phyloP scores from a whole-genome alignment of 2,113 vertebrate genomes.

The Callaeas wilsoni region DNA sequence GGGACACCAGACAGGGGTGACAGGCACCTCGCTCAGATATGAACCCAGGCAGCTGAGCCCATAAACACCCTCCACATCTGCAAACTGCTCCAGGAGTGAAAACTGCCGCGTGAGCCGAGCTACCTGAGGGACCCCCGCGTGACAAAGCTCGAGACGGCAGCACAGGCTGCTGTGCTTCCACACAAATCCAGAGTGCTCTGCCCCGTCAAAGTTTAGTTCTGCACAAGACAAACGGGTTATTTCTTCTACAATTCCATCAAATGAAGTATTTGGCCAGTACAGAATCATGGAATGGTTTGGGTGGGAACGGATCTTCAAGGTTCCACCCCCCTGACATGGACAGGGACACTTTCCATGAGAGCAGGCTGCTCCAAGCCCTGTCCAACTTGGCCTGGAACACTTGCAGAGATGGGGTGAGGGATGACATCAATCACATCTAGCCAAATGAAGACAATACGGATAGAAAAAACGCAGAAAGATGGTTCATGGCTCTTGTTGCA shows the following conservation, averaged over 20 bases:
- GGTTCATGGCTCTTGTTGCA: neutral
- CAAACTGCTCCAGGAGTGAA: neutral
- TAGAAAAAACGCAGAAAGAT: neutral
- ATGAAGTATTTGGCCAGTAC: neutral
- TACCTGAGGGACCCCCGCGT: accelerated
- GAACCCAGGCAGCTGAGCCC: neutral
- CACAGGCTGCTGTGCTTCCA: neutral
- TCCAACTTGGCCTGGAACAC: neutral
- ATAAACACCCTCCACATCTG: neutral
- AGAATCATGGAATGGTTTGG: neutral
- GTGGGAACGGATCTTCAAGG: neutral
- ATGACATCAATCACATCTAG: neutral
- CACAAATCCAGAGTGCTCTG: neutral
- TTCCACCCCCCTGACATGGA: neutral
- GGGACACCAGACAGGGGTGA: neutral
- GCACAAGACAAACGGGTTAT: neutral
- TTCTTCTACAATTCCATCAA: neutral
- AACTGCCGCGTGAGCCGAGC: accelerated
- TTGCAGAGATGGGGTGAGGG: neutral
- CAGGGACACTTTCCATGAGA: neutral
- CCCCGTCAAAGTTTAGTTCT: too few relatives aligned
- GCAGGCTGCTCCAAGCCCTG: neutral
- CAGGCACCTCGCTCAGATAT: neutral
- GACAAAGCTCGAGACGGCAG: accelerated
- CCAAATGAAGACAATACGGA: neutral